Percentiles rank a stretch among this genome's conserved stretches.
These are phyloP conservation scores for Ornithoptera alexandrae DNA, from an alignment of 2,888 invertebrate genomes.

Conservation along the genomic window DNA sequence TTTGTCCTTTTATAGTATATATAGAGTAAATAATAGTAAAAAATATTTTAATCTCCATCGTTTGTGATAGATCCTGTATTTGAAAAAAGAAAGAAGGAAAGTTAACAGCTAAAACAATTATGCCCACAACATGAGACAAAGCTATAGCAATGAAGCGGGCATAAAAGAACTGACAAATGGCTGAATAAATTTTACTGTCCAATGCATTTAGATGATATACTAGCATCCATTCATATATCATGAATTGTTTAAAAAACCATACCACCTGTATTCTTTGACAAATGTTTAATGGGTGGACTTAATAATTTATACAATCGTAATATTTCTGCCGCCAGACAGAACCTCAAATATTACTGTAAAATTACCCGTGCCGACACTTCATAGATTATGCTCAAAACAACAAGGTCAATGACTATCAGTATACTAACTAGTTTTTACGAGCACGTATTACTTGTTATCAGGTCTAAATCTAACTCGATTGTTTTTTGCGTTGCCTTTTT, in stretches of 20 bases:
- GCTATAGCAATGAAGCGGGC: background rate
- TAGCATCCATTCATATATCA: slow-evolving; percentile 16
- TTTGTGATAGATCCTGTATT: background rate
- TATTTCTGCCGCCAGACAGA: background rate
- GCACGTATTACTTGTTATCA: no score
- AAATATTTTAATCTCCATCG: background rate
- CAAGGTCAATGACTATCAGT: no score
- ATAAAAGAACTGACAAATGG: slow-evolving; percentile 19
- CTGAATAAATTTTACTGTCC: slow-evolving; percentile 13
- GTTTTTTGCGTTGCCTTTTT: no score
- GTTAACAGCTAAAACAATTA: background rate
- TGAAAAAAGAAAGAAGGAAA: background rate
- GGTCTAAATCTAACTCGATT: no score
- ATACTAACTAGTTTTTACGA: no score
- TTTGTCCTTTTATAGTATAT: no score
- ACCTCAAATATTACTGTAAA: no score
- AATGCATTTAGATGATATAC: slow-evolving; percentile 15
- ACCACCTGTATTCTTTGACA: slow-evolving; percentile 13
- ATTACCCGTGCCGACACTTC: no score
- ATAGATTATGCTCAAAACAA: no score
- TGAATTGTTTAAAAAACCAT: slow-evolving; percentile 8
- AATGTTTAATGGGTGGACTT: slow-evolving; percentile 1
- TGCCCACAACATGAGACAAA: slow-evolving; percentile 1
- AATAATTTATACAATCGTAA: background rate
- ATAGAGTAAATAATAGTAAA: no score